phyloP scores from a whole-genome alignment of 2,113 vertebrate genomes.

The Oncorhynchus gorbuscha region DNA sequence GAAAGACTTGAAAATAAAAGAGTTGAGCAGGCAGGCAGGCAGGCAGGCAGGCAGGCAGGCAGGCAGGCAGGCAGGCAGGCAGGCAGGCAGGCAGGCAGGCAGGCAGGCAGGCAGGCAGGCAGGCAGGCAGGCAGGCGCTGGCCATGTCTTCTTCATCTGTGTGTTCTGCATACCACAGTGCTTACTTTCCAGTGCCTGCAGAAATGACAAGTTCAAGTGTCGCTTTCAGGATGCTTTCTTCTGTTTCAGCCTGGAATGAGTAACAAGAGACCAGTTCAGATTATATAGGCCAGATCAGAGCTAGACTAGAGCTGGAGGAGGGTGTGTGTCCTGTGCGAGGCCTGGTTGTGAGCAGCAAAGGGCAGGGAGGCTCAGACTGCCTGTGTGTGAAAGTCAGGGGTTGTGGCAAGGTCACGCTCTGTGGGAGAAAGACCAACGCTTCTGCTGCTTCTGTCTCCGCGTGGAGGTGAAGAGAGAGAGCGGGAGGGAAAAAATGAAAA shows the following conservation, averaged over 20 bases:
- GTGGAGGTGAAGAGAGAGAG: constrained; percentile 28
- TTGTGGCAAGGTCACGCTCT: constrained; percentile 64
- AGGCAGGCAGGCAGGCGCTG: constrained; percentile 33
- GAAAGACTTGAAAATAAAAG: background rate
- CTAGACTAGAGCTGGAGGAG: constrained; percentile 3
- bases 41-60: constrained; percentile 13
- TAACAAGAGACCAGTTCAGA: constrained; percentile 49
- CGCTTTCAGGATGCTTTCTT: constrained; percentile 64
- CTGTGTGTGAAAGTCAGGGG: constrained; percentile 60
- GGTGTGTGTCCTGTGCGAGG: constrained; percentile 5
- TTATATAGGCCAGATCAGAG: constrained; percentile 47
- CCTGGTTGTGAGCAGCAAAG: background rate
- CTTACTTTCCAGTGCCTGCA: constrained; percentile 55
- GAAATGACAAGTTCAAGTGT: constrained; percentile 72
- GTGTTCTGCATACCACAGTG: constrained; percentile 61
- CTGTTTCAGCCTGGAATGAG: constrained; percentile 45
- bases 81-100: constrained; percentile 34
- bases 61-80: constrained; percentile 18
- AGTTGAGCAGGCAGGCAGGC: constrained; percentile 28
- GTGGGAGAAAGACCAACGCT: constrained; percentile 40
- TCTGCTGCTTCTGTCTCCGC: background rate
- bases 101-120: background rate
- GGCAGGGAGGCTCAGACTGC: background rate
- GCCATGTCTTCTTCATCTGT: constrained; percentile 49
- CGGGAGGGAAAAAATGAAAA: background rate